Evolutionary conservation across 2,113 vertebrate genomes (phyloP).

Genomic region (Corythoichthys intestinalis): DNA sequence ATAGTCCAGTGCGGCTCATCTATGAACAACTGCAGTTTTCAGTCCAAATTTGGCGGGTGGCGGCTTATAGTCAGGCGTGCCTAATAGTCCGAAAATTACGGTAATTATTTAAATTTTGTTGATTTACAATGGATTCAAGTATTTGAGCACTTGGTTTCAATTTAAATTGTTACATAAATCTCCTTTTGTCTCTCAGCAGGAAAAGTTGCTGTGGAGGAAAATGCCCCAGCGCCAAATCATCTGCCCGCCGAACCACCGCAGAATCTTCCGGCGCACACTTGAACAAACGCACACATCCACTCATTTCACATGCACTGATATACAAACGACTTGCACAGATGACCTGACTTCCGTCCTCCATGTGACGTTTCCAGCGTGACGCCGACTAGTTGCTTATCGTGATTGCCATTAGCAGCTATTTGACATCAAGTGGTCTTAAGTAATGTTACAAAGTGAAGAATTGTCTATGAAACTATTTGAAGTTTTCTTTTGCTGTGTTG

Average conservation of each 20-base stretch:
- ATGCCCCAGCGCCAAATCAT: slow-evolving; percentile 47
- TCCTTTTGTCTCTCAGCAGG: slow-evolving; percentile 40
- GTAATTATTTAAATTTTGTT: background rate
- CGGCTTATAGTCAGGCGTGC: no score
- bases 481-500: slow-evolving; percentile 53
- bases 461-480: background rate
- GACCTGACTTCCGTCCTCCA: background rate
- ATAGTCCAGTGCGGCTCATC: no score
- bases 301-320: slow-evolving; percentile 29
- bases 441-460: background rate
- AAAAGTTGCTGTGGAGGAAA: slow-evolving; percentile 52
- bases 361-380: background rate
- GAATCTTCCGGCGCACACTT: slow-evolving; percentile 70
- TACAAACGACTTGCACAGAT: slow-evolving; percentile 2
- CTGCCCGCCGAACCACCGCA: slow-evolving; percentile 73
- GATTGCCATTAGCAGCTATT: background rate
- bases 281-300: slow-evolving; percentile 14
- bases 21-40: no score
- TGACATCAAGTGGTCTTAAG: background rate
- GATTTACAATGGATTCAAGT: background rate
- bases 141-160: background rate
- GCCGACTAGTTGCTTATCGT: background rate
- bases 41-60: no score
- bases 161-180: background rate
- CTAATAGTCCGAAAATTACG: no score